Evolutionary conservation across 2,113 vertebrate genomes (phyloP), one percentile per base, ranked within the genome.

Genomic region (Hylia prasina): DNA sequence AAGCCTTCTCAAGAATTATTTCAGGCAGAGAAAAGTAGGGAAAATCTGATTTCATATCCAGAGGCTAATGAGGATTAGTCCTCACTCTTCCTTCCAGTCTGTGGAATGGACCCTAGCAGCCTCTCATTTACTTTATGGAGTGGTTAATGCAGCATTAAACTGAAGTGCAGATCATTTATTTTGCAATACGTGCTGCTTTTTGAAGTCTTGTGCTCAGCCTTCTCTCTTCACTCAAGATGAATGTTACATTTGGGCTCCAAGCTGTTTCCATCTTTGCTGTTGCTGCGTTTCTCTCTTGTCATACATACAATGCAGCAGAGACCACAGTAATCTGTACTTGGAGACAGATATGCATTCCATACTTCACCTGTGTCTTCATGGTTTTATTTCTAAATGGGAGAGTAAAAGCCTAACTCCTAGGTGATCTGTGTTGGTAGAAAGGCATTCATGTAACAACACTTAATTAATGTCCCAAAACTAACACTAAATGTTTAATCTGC

Each of bases 241-340:
- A 11, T n/a, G 13, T 81, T 72, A 24, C 3, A 1, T 63, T 77
- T 58, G 57, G 33, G 22, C 47, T 87, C 18, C 37, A 71, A 28
- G 20, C 33, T 87, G 28, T 70, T 37, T 81, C 64, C 6, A 1
- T 77, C 56, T 81, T 78, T 75, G 21, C 68, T n/a, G 27, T 70
- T 81, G 54, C 77, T 95, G 60, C 50, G 31, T 83, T 77, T 82
- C 35, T 92, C 35, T 58, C 30, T 76, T 61, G 6, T 80, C 0
- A 4, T 28, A 7, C 1, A 0, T 75, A 15, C 0, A 1, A 3
- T 53, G n/a, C 48, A 72, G n/a, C 53, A 76, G 47, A 63, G 87
- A 48, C 45, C 24, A 31, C 44, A 61, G 9, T 28, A 22, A 15
- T 81, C 27, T 47, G 11, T 88, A 24, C 28, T 80, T 81, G 33